A percentile compares a stretch with the other conserved stretches of the same genome.
Evolutionary conservation across 2,797 vertebrate species (phyloP).

Genomic region (Ambastaia sidthimunki): DNA sequence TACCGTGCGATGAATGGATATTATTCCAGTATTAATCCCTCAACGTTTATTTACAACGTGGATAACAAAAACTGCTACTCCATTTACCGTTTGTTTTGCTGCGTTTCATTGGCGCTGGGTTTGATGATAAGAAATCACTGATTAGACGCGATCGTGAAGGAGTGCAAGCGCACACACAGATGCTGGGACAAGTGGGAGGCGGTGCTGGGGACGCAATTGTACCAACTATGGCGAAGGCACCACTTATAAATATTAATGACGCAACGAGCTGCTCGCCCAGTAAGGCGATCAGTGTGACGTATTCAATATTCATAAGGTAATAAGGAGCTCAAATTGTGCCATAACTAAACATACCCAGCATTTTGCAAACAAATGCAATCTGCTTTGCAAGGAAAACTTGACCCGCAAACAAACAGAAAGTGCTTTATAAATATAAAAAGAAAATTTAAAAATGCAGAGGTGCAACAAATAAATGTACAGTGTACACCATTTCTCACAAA

Average conservation of each 20-base stretch:
- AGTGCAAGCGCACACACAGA: constrained; percentile 27
- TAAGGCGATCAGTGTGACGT: neutral
- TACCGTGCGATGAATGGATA: constrained; percentile 69
- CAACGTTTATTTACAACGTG: constrained; percentile 41
- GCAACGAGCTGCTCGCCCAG: neutral
- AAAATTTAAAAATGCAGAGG: too few relatives aligned
- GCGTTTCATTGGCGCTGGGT: constrained; percentile 52
- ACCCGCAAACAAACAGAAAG: too few relatives aligned
- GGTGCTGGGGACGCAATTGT: constrained; percentile 63
- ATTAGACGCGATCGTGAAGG: constrained; percentile 64
- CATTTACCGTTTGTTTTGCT: constrained; percentile 45
- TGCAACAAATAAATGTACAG: too few relatives aligned
- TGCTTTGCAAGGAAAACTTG: too few relatives aligned
- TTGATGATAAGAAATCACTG: constrained; percentile 63
- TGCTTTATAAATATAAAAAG: too few relatives aligned
- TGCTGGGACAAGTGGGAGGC: constrained; percentile 70
- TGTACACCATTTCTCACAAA: too few relatives aligned
- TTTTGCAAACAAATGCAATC: too few relatives aligned
- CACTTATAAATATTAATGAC: constrained; percentile 38
- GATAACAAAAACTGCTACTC: constrained; percentile 58
- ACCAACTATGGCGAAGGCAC: constrained; percentile 7
- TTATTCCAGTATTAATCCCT: constrained; percentile 71
- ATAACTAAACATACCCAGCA: too few relatives aligned
- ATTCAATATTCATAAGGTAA: constrained; percentile 9
- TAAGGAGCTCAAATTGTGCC: too few relatives aligned